phyloP scores from a whole-genome alignment of 2,797 vertebrate genomes.

The Oryzias dopingdopingensis region DNA sequence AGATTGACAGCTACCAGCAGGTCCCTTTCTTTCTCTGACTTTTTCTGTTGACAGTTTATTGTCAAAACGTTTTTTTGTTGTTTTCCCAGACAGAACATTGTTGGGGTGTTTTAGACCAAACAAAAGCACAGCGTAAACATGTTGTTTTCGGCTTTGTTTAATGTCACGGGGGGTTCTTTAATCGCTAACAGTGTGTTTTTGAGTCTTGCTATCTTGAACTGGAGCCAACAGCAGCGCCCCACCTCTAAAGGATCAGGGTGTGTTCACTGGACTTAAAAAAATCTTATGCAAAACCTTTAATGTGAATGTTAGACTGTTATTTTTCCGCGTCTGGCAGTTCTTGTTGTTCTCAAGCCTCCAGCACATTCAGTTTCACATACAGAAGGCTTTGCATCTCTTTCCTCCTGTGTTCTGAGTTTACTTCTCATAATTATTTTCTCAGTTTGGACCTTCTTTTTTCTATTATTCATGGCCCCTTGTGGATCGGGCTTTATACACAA shows the following conservation, averaged over 20 bases:
- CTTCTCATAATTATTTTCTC: conserved; percentile 23
- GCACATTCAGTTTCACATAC: conserved; percentile 10
- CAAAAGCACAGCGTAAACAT: too few relatives aligned
- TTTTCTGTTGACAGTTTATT: too few relatives aligned
- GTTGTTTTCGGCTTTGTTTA: too few relatives aligned
- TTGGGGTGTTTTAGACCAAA: too few relatives aligned
- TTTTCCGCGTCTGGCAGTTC: neutral
- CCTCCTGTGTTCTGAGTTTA: conserved; percentile 28
- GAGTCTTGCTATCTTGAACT: conserved; percentile 1
- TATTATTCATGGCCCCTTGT: conserved; percentile 61
- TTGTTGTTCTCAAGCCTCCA: conserved; percentile 1
- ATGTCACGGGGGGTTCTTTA: too few relatives aligned
- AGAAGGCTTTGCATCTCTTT: conserved; percentile 20
- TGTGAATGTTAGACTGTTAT: neutral
- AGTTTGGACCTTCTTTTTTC: conserved; percentile 29
- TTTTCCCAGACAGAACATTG: too few relatives aligned
- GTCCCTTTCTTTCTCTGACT: too few relatives aligned
- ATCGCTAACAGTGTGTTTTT: too few relatives aligned
- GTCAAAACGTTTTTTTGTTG: too few relatives aligned
- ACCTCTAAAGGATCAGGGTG: neutral
- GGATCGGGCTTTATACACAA: conserved; percentile 23
- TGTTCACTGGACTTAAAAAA: neutral
- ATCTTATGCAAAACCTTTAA: neutral
- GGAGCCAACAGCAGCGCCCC: neutral
- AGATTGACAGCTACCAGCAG: too few relatives aligned